These are phyloP conservation scores for Lutraria rhynchaena DNA, from an alignment of 1,140 invertebrate species.

Conservation along the genomic window DNA sequence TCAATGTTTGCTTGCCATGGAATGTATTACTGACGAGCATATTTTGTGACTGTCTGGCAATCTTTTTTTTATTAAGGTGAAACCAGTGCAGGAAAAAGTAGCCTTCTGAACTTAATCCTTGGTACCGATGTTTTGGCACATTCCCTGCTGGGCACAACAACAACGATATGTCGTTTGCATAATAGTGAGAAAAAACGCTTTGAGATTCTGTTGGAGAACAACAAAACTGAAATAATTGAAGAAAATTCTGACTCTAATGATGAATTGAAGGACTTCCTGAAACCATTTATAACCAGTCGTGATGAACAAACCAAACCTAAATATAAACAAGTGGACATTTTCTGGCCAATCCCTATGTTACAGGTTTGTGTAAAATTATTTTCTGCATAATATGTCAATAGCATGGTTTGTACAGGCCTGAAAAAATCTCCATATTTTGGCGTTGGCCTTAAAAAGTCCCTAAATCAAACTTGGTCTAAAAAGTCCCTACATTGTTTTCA, in stretches of 20 bases:
- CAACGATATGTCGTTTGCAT: constrained; percentile 66
- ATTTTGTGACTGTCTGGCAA: too few species aligned
- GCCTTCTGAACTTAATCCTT: constrained; percentile 67
- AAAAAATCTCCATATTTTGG: neutral
- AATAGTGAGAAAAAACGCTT: constrained; percentile 32
- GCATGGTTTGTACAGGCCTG: neutral
- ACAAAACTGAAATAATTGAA: neutral
- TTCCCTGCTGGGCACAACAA: constrained; percentile 63
- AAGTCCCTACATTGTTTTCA: too few species aligned
- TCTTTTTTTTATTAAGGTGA: constrained; percentile 61
- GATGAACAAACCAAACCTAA: constrained; percentile 7
- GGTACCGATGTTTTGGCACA: constrained; percentile 65
- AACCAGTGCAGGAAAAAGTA: constrained; percentile 67
- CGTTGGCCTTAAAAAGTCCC: too few species aligned
- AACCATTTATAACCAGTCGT: constrained; percentile 20
- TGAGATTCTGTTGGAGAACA: neutral
- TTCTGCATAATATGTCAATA: too few species aligned
- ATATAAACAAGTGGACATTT: constrained; percentile 59
- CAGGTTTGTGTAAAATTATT: constrained; percentile 20
- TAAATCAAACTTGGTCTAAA: too few species aligned
- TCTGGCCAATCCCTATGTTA: constrained; percentile 66
- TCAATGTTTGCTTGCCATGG: too few species aligned
- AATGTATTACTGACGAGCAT: too few species aligned
- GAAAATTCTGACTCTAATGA: neutral
- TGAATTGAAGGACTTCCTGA: constrained; percentile 17